Evolutionary conservation across 2,113 vertebrate genomes (phyloP).

Genomic region (Muscicapa adusta): DNA sequence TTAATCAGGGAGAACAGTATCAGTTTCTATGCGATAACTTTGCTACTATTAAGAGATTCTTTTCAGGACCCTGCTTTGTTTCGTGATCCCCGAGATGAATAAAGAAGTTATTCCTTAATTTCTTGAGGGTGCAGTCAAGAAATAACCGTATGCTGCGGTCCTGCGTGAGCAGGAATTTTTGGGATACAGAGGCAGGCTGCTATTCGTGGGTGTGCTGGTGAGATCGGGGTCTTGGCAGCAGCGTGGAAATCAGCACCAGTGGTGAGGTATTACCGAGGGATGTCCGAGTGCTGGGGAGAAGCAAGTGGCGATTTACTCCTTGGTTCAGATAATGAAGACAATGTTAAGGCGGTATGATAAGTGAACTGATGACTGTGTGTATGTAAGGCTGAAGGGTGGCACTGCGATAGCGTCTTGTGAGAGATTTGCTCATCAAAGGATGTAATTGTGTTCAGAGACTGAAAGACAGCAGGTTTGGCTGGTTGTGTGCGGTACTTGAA

Average conservation of each 20-base stretch:
- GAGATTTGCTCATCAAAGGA: neutral
- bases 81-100: fast-evolving
- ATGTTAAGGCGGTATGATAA: neutral
- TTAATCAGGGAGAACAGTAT: neutral
- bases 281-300: neutral
- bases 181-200: too few relatives aligned
- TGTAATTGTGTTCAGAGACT: neutral
- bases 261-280: neutral
- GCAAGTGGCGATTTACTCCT: neutral
- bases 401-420: neutral
- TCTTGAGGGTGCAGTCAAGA: neutral
- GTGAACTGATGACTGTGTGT: neutral
- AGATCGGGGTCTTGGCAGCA: neutral
- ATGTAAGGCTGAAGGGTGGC: neutral
- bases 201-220: neutral
- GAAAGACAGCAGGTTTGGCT: conserved; percentile 1
- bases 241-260: fast-evolving
- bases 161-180: neutral
- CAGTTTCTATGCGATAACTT: neutral
- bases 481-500: neutral
- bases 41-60: neutral
- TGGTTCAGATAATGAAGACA: neutral
- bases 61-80: neutral
- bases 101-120: neutral
- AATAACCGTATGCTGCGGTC: neutral